These are phyloP conservation scores for Andrena marginata DNA, from an alignment of 2,888 invertebrate genomes.

Conservation along the genomic window DNA sequence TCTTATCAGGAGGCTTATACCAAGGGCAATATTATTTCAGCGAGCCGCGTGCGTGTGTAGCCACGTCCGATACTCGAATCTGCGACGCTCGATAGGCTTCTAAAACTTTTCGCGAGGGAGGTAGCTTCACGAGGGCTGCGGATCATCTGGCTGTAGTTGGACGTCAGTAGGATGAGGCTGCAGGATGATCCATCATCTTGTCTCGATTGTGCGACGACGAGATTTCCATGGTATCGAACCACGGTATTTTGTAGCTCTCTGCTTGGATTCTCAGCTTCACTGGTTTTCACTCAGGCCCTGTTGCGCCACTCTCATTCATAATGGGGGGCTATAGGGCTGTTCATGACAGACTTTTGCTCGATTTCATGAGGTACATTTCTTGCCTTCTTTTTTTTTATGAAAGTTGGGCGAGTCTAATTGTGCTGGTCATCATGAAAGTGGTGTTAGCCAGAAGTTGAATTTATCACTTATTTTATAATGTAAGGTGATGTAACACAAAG, in stretches of 20 bases:
- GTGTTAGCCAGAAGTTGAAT: no score
- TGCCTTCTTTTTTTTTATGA: not conserved
- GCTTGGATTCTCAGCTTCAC: not conserved
- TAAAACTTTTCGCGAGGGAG: constrained; percentile 16
- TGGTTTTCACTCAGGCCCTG: not conserved
- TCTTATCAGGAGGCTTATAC: constrained; percentile 70
- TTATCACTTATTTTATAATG: no score
- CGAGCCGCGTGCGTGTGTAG: constrained; percentile 49
- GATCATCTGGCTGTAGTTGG: constrained; percentile 12
- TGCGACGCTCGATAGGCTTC: constrained; percentile 21
- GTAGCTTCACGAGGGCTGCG: constrained; percentile 16
- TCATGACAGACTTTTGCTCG: not conserved
- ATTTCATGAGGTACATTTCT: no score
- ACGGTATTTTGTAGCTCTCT: constrained; percentile 6
- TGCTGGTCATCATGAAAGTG: no score
- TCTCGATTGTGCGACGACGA: constrained; percentile 3
- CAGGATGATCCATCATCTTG: constrained; percentile 51
- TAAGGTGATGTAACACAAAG: no score
- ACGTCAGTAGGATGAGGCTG: constrained; percentile 2
- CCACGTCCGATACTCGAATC: constrained; percentile 42
- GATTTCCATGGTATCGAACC: constrained; percentile 17
- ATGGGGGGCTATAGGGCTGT: no score
- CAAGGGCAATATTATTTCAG: constrained; percentile 77
- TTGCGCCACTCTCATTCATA: not conserved
- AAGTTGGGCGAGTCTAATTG: not conserved